A percentile compares a stretch with the other conserved stretches of the same genome.
Evolutionary conservation across 2,797 vertebrate species (phyloP).

Genomic region (Phrynocephalus vlangalii): DNA sequence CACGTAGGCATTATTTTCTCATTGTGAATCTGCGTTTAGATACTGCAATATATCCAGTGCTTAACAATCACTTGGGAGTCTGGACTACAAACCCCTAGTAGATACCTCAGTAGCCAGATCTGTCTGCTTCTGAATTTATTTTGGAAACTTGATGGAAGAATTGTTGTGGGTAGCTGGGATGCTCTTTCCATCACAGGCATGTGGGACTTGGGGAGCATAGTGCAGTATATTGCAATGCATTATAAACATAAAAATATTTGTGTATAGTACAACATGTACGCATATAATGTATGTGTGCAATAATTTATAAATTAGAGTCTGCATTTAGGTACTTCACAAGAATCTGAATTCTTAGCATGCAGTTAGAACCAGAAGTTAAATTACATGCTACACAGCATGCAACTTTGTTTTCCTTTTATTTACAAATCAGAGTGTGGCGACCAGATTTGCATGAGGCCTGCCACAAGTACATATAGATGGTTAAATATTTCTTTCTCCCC

Average conservation of each 20-base stretch:
- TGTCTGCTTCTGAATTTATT: constrained; percentile 21
- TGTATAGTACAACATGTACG: not conserved
- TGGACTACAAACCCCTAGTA: constrained; percentile 20
- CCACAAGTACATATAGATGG: not conserved
- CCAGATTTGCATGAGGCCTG: not conserved
- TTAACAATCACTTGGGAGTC: constrained; percentile 36
- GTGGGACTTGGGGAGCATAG: not conserved
- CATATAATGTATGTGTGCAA: not conserved
- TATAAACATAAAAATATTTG: not conserved
- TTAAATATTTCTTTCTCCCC: not conserved
- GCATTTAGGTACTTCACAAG: not conserved
- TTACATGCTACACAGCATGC: not conserved
- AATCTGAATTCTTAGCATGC: not conserved
- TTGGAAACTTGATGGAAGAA: not conserved
- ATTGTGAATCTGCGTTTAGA: not conserved
- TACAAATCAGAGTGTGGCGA: not conserved
- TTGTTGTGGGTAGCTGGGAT: not conserved
- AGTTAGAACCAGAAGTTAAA: not conserved
- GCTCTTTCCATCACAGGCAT: not conserved
- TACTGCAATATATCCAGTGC: not conserved
- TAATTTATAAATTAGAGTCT: not conserved
- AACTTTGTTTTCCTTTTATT: not conserved
- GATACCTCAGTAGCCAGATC: constrained; percentile 14
- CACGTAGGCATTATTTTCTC: constrained; percentile 11
- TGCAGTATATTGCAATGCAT: not conserved